phyloP scores from a whole-genome alignment of 2,888 invertebrate genomes.

The Oxytorus armatus region DNA sequence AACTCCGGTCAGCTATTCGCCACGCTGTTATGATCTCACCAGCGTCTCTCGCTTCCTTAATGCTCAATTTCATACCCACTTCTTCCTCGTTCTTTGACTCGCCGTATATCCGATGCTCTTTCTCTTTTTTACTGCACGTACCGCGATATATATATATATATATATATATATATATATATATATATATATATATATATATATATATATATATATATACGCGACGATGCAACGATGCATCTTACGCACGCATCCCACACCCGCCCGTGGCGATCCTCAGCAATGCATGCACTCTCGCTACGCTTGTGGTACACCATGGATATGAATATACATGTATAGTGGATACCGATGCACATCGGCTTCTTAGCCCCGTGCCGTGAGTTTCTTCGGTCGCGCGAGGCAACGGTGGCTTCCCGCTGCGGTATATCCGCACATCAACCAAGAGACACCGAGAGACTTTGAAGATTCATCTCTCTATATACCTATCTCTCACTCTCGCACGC shows the following conservation, averaged over 20 bases:
- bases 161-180: slow-evolving; percentile 1
- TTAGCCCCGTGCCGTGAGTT: slow-evolving; percentile 53
- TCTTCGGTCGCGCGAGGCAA: slow-evolving; percentile 57
- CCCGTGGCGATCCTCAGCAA: slow-evolving; percentile 54
- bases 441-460: slow-evolving; percentile 55
- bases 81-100: slow-evolving; percentile 71
- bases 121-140: slow-evolving; percentile 1
- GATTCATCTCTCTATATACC: slow-evolving; percentile 56
- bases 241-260: slow-evolving; percentile 67
- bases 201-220: slow-evolving; percentile 23
- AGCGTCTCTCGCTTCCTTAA: slow-evolving; percentile 70
- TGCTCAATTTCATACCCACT: slow-evolving; percentile 73
- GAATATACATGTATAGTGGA: slow-evolving; percentile 2
- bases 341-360: slow-evolving; percentile 36
- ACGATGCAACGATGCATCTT: no score
- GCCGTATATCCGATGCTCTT: slow-evolving; percentile 43
- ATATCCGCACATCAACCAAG: slow-evolving; percentile 58
- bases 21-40: slow-evolving; percentile 72
- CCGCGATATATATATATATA: not conserved
- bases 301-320: slow-evolving; percentile 19
- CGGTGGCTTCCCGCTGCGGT: slow-evolving; percentile 63
- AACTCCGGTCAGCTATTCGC: slow-evolving; percentile 60
- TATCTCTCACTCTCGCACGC: slow-evolving; percentile 37
- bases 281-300: slow-evolving; percentile 18
- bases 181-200: slow-evolving; percentile 6